These are phyloP conservation scores for Dryobota labecula DNA, from an alignment of 2,888 invertebrate genomes.

Conservation along the genomic window DNA sequence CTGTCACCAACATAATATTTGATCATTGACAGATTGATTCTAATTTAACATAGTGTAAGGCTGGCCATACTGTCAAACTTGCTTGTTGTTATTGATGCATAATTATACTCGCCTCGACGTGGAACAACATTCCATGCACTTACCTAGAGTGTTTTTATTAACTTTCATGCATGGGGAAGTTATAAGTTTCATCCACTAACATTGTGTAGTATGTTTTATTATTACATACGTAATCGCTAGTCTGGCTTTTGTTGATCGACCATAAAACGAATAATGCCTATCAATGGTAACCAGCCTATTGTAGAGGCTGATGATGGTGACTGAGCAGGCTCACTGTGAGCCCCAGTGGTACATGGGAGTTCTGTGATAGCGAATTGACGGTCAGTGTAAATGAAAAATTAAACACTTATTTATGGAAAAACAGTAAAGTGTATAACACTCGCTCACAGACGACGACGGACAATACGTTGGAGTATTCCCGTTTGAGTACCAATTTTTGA, in stretches of 20 bases:
- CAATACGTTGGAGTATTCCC: no score
- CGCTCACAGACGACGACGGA: not conserved
- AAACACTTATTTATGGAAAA: not conserved
- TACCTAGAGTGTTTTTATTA: constrained; percentile 46
- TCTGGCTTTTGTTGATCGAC: not conserved
- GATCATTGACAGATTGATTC: not conserved
- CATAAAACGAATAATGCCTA: not conserved
- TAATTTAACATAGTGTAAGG: constrained; percentile 10
- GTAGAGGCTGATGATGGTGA: not conserved
- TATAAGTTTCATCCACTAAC: constrained; percentile 16
- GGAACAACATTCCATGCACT: constrained; percentile 31
- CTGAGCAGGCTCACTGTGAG: not conserved
- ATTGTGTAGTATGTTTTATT: not conserved
- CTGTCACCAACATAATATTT: no score
- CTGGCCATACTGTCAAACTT: constrained; percentile 32
- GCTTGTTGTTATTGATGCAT: constrained; percentile 45
- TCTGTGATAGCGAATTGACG: not conserved
- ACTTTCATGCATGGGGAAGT: not conserved
- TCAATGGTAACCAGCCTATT: not conserved
- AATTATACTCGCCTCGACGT: not conserved
- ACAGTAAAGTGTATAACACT: not conserved
- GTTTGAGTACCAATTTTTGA: no score
- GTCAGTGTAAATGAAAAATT: no score
- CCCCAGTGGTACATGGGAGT: not conserved
- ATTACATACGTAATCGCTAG: not conserved